Evolutionary conservation across 2,888 invertebrate species (phyloP).

Genomic region (Lingula anatina): DNA sequence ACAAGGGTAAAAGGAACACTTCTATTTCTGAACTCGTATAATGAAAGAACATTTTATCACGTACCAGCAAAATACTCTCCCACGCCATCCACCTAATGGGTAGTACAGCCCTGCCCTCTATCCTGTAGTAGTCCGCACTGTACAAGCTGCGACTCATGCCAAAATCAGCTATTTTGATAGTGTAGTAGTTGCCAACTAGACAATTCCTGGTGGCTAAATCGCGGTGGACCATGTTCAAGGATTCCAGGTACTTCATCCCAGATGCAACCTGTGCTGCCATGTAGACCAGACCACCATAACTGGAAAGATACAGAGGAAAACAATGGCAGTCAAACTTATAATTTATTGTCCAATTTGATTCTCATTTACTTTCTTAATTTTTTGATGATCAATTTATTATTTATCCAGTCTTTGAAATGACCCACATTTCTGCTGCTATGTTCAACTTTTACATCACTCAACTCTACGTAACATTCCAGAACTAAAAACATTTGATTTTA

Average conservation of each 20-base stretch:
- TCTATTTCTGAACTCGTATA: too few relatives aligned
- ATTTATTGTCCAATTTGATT: neutral
- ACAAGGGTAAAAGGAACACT: too few relatives aligned
- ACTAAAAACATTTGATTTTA: too few relatives aligned
- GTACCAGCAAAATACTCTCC: constrained; percentile 67
- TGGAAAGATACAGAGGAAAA: constrained; percentile 55
- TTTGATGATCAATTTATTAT: neutral
- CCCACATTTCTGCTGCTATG: too few relatives aligned
- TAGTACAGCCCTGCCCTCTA: constrained; percentile 71
- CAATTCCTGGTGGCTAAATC: constrained; percentile 85
- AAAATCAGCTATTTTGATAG: constrained; percentile 54
- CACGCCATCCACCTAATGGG: constrained; percentile 88
- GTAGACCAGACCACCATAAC: constrained; percentile 76
- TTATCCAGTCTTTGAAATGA: too few relatives aligned
- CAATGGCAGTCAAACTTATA: constrained; percentile 4
- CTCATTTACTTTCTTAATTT: neutral
- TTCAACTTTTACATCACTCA: too few relatives aligned
- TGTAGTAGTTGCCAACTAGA: constrained; percentile 75
- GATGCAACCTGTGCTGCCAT: constrained; percentile 81
- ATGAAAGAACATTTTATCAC: too few relatives aligned
- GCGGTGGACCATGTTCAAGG: constrained; percentile 83
- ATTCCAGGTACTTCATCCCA: constrained; percentile 84
- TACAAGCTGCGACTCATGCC: constrained; percentile 50
- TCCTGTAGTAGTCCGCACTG: constrained; percentile 72
- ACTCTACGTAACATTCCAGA: too few relatives aligned